These are phyloP conservation scores for Cerastis leucographa DNA, from an alignment of 2,888 invertebrate genomes.

Conservation along the genomic window DNA sequence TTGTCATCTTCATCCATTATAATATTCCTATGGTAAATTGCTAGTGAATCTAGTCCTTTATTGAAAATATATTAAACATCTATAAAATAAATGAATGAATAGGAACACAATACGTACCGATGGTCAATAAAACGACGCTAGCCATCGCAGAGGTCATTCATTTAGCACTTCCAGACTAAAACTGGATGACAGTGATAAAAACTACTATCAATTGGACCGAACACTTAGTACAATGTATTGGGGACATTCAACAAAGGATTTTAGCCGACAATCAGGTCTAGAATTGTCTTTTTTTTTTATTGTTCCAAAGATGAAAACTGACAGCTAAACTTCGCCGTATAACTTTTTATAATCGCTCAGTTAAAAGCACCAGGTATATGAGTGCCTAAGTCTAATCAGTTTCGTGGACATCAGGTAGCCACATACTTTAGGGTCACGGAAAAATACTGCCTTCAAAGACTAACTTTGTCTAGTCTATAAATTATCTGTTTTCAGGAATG, in stretches of 20 bases:
- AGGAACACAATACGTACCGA: slow-evolving; percentile 54
- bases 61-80: slow-evolving; percentile 19
- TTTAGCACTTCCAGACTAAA: slow-evolving; percentile 14
- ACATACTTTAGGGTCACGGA: background rate
- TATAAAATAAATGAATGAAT: slow-evolving; percentile 30
- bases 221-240: slow-evolving; percentile 3
- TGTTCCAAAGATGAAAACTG: background rate
- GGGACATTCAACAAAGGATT: slow-evolving; percentile 18
- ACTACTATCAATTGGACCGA: slow-evolving; percentile 34
- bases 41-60: background rate
- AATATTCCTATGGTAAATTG: background rate
- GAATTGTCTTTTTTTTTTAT: background rate
- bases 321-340: background rate
- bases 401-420: background rate
- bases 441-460: background rate
- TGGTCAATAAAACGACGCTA: slow-evolving; percentile 30
- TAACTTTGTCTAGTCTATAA: background rate
- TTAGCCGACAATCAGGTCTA: slow-evolving; percentile 12
- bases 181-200: slow-evolving; percentile 35
- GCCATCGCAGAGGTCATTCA: slow-evolving; percentile 37
- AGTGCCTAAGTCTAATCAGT: background rate
- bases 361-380: background rate
- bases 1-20: background rate
- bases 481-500: background rate
- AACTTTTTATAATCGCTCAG: background rate